These are phyloP conservation scores for Propithecus coquereli DNA, from an alignment of 2,113 vertebrate genomes.

Conservation along the genomic window DNA sequence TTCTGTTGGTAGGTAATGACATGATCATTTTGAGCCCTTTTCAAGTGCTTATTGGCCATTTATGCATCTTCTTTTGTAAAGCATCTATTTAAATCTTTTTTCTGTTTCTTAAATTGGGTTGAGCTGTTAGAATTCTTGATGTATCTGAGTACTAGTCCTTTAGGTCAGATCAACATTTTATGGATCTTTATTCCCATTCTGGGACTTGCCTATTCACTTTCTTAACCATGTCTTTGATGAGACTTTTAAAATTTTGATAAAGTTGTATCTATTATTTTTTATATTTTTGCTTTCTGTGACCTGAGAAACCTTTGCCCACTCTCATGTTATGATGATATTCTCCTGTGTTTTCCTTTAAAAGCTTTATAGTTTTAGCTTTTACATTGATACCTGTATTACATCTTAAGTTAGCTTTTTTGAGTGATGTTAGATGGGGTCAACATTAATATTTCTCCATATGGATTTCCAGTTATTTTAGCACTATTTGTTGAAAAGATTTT, in stretches of 20 bases:
- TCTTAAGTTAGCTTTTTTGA: background rate
- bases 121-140: background rate
- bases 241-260: background rate
- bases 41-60: background rate
- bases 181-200: background rate
- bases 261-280: background rate
- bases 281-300: background rate
- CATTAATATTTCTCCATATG: background rate
- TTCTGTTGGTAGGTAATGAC: background rate
- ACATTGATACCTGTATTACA: background rate
- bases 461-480: background rate
- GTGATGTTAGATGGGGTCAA: background rate
- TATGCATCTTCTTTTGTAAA: background rate
- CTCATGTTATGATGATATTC: background rate
- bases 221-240: background rate
- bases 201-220: slow-evolving; percentile 26
- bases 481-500: background rate
- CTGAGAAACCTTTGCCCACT: background rate
- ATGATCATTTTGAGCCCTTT: background rate
- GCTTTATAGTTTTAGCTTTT: background rate
- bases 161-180: background rate
- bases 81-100: background rate
- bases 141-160: background rate
- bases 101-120: background rate
- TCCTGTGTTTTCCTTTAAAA: background rate